Evolutionary conservation across 2,888 invertebrate genomes (phyloP).

Genomic region (Trissolcus brochymenae): DNA sequence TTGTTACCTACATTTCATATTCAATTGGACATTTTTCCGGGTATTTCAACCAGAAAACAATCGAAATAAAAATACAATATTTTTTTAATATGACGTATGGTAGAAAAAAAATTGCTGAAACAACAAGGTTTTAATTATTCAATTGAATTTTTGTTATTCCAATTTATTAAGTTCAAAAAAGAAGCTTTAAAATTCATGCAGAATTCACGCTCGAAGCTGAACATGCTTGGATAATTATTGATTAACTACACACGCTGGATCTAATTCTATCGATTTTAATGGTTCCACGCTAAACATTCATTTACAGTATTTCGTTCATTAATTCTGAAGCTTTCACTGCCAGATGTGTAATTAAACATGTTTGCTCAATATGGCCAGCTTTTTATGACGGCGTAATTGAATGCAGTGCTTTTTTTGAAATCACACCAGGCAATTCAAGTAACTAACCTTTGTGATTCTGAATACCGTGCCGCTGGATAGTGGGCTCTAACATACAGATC

Average conservation of each 20-base stretch:
- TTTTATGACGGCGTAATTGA: slow-evolving; percentile 20
- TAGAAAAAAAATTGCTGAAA: neutral
- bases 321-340: neutral
- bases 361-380: slow-evolving; percentile 41
- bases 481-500: slow-evolving; percentile 69
- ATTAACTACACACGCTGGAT: slow-evolving; percentile 2
- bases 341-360: slow-evolving; percentile 18
- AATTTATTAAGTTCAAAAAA: slow-evolving; percentile 18
- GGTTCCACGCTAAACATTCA: neutral
- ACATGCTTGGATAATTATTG: slow-evolving; percentile 15
- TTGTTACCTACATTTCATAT: too few species aligned
- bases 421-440: slow-evolving; percentile 40
- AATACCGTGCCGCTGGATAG: slow-evolving; percentile 69
- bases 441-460: slow-evolving; percentile 70
- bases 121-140: slow-evolving; percentile 11
- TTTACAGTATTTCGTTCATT: neutral
- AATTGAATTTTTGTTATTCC: neutral
- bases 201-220: slow-evolving; percentile 20
- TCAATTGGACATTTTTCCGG: too few species aligned
- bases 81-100: too few species aligned
- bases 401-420: slow-evolving; percentile 20
- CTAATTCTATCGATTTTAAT: neutral
- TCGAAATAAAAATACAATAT: too few species aligned
- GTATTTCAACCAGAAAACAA: too few species aligned
- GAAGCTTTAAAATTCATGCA: slow-evolving; percentile 39